A percentile compares a stretch with the other conserved stretches of the same genome.
These are phyloP conservation scores for Melikaiella ostensackeni DNA, from an alignment of 2,888 invertebrate genomes.

Conservation along the genomic window DNA sequence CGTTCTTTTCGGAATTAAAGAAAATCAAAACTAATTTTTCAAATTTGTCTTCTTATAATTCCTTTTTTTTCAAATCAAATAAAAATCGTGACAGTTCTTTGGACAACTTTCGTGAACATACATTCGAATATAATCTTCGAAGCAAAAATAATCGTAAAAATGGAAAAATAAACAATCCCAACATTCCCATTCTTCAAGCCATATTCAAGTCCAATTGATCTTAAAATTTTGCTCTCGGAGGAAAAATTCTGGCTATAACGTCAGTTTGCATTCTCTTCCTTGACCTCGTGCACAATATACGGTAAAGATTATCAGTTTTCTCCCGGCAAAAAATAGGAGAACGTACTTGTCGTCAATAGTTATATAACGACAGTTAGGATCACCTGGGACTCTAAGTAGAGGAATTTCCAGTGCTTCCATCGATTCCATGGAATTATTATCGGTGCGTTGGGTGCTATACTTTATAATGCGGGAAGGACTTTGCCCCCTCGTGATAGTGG, in stretches of 20 bases:
- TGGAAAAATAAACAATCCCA: neutral
- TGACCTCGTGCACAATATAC: constrained; percentile 36
- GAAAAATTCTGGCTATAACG: neutral
- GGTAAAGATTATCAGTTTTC: constrained; percentile 33
- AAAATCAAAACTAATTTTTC: no score
- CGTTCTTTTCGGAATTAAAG: no score
- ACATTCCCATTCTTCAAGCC: neutral
- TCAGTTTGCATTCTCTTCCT: constrained; percentile 41
- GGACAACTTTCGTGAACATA: neutral
- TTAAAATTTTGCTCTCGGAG: neutral
- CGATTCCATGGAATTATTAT: constrained; percentile 57
- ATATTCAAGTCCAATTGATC: neutral
- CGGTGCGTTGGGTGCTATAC: constrained; percentile 48
- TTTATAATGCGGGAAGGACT: constrained; percentile 55
- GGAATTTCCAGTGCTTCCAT: constrained; percentile 39
- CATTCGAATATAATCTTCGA: neutral
- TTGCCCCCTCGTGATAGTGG: constrained; percentile 45
- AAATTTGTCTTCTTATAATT: no score
- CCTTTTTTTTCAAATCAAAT: no score
- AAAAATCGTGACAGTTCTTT: no score
- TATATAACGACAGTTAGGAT: constrained; percentile 24
- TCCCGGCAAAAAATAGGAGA: constrained; percentile 25
- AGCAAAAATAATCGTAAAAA: neutral
- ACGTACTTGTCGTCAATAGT: constrained; percentile 31
- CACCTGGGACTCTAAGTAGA: constrained; percentile 28